Evolutionary conservation across 2,888 invertebrate species (phyloP).

Genomic region (Cynaeus angustus): DNA sequence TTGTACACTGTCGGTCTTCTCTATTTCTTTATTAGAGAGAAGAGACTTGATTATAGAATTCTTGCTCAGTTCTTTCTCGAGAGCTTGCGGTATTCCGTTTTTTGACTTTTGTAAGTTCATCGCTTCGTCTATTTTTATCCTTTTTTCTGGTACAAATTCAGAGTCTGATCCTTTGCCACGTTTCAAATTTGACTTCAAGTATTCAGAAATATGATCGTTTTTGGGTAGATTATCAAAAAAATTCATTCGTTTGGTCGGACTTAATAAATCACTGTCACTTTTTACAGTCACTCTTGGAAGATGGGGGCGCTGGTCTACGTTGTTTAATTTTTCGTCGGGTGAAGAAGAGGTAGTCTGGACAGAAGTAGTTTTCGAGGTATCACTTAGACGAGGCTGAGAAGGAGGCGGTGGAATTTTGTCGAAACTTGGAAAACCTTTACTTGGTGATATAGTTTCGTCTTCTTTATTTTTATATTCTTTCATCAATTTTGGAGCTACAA

Average conservation of each 20-base stretch:
- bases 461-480: slow-evolving; percentile 13
- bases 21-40: slow-evolving; percentile 5
- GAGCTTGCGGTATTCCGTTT: neutral
- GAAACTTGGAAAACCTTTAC: slow-evolving; percentile 39
- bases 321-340: too few relatives aligned
- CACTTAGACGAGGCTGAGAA: neutral
- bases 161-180: neutral
- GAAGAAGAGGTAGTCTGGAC: too few relatives aligned
- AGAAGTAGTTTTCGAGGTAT: neutral
- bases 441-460: slow-evolving; percentile 22
- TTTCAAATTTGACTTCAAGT: slow-evolving; percentile 1
- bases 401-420: slow-evolving; percentile 31
- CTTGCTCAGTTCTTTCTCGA: slow-evolving; percentile 24
- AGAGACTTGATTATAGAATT: slow-evolving; percentile 22
- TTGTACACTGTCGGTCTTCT: slow-evolving; percentile 20
- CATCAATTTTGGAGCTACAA: neutral
- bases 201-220: neutral
- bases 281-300: too few relatives aligned
- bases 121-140: slow-evolving; percentile 11
- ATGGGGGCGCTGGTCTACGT: too few relatives aligned
- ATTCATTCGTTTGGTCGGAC: neutral
- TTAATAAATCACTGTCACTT: neutral
- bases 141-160: slow-evolving; percentile 24
- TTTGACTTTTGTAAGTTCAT: too few relatives aligned
- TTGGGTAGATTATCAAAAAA: neutral